Evolutionary conservation across 2,888 invertebrate species (phyloP).

Genomic region (Sphaerophoria taeniata): DNA sequence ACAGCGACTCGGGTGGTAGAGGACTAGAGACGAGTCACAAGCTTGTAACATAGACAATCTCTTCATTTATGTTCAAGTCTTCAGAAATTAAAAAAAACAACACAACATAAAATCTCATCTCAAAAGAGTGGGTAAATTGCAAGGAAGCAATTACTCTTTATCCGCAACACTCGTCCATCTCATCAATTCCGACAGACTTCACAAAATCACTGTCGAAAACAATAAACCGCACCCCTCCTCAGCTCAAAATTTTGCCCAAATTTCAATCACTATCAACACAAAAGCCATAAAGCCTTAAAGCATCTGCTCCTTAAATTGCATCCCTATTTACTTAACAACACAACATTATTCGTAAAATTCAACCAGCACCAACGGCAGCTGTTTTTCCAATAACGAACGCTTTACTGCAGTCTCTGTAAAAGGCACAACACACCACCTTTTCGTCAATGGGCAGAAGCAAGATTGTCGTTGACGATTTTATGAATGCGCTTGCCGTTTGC

Average conservation of each 20-base stretch:
- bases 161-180: not conserved
- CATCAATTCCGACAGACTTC: conserved; percentile 42
- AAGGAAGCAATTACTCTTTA: not conserved
- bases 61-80: too few relatives aligned
- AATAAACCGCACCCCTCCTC: not conserved
- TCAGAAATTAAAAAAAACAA: not conserved
- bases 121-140: not conserved
- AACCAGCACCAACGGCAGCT: conserved; percentile 44
- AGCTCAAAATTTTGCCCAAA: conserved; percentile 18
- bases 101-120: not conserved
- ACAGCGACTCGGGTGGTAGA: too few relatives aligned
- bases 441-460: conserved; percentile 56
- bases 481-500: conserved; percentile 21
- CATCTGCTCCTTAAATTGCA: conserved; percentile 10
- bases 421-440: conserved; percentile 45
- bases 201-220: conserved; percentile 10
- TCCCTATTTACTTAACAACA: conserved; percentile 39
- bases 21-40: too few relatives aligned
- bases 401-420: conserved; percentile 3
- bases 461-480: conserved; percentile 20
- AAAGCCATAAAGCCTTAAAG: not conserved
- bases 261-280: not conserved
- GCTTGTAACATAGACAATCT: too few relatives aligned
- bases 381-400: conserved; percentile 17
- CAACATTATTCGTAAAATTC: not conserved